These are phyloP conservation scores for Sarcophaga caerulescens DNA, from an alignment of 2,888 invertebrate species.

Conservation along the genomic window DNA sequence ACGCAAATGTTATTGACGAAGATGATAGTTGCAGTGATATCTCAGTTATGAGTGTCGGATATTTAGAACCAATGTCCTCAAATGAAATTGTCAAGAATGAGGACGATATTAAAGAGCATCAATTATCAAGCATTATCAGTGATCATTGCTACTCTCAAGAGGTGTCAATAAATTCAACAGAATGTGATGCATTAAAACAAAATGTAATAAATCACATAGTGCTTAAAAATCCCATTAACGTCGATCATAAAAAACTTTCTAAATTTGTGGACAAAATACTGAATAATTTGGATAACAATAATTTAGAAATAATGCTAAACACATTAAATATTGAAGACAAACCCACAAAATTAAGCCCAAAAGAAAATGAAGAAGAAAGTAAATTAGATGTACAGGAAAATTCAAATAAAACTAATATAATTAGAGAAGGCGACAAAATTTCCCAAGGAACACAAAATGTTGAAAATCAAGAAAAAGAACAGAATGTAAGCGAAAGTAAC, in stretches of 20 bases:
- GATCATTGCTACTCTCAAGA: slow-evolving; percentile 66
- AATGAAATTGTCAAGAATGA: not conserved
- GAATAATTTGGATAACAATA: slow-evolving; percentile 46
- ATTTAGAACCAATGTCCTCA: slow-evolving; percentile 33
- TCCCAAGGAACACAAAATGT: not conserved
- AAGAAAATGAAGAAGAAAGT: not conserved
- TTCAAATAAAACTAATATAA: too few species aligned
- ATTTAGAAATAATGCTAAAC: slow-evolving; percentile 40
- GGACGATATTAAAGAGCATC: slow-evolving; percentile 13
- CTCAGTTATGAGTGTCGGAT: slow-evolving; percentile 49
- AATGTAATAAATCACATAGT: slow-evolving; percentile 48
- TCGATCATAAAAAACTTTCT: slow-evolving; percentile 31
- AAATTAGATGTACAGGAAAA: not conserved
- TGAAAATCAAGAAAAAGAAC: not conserved
- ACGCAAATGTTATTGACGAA: slow-evolving; percentile 1
- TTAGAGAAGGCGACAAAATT: not conserved
- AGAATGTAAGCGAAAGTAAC: not conserved
- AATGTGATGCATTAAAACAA: slow-evolving; percentile 50
- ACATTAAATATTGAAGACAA: slow-evolving; percentile 25
- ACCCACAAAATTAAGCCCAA: not conserved
- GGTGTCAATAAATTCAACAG: slow-evolving; percentile 4
- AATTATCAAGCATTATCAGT: slow-evolving; percentile 51
- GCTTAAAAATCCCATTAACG: slow-evolving; percentile 14
- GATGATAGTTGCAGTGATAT: slow-evolving; percentile 51
- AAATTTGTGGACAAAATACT: slow-evolving; percentile 46